Conservation (phyloP, 2,797 vertebrate species). For the Delichon dasypus region DNA sequence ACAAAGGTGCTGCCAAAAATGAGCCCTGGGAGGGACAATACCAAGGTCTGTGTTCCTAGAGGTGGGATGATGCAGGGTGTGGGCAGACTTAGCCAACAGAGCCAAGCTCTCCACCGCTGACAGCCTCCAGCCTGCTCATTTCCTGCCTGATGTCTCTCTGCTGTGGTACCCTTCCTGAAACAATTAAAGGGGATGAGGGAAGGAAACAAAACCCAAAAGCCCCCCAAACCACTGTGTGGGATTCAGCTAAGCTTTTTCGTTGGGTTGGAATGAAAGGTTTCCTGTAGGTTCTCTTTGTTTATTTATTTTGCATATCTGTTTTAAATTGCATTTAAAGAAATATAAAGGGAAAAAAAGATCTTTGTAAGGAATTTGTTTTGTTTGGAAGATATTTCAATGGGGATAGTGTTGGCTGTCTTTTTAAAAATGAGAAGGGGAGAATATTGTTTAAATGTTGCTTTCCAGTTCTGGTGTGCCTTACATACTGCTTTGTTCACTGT, state of each 20-base stretch:
- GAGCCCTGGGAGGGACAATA: neutral
- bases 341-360: neutral
- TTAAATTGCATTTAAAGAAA: slow-evolving; percentile 2
- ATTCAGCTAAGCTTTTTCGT: neutral
- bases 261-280: neutral
- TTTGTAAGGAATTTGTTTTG: neutral
- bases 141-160: neutral
- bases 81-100: neutral
- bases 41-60: neutral
- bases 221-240: neutral
- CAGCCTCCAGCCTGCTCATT: neutral
- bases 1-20: neutral
- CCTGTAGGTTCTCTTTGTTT: neutral
- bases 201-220: neutral
- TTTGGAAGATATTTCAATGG: neutral
- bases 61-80: accelerated
- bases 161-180: neutral
- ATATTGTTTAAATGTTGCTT: neutral
- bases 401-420: neutral
- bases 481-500: neutral
- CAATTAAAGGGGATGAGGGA: accelerated
- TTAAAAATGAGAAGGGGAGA: neutral
- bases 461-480: neutral
- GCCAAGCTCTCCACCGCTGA: neutral
- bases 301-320: slow-evolving; percentile 5